Conservation (phyloP, 2,888 invertebrate genomes). For the Nasonovia ribisnigri region DNA sequence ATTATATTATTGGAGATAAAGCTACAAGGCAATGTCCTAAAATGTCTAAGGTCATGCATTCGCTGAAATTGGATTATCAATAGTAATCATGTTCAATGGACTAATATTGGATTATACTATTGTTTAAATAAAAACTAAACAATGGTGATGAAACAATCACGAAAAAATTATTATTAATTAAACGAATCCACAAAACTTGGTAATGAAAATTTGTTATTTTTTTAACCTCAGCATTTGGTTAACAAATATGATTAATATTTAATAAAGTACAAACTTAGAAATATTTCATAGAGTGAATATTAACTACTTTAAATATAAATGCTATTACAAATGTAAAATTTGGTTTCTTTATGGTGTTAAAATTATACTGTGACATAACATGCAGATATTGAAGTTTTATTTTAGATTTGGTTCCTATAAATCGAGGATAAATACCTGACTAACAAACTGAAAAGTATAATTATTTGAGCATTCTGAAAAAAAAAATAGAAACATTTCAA, state of each 20-base stretch:
- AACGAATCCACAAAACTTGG: no score
- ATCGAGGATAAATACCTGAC: background rate
- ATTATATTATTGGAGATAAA: background rate
- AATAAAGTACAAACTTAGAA: background rate
- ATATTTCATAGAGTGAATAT: background rate
- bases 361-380: background rate
- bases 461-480: background rate
- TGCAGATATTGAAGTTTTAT: no score
- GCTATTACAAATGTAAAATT: background rate
- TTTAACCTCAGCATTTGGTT: no score
- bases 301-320: background rate
- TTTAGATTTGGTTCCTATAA: no score
- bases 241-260: no score
- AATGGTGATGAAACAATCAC: background rate
- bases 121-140: no score
- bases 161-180: background rate
- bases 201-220: background rate
- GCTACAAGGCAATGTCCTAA: background rate
- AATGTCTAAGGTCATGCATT: background rate
- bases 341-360: background rate
- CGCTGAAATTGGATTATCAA: background rate
- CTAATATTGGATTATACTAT: background rate
- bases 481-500: background rate
- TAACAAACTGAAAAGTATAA: background rate
- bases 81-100: background rate